These are phyloP conservation scores for Spisula subtruncata DNA, from an alignment of 2,888 invertebrate species.

Conservation along the genomic window DNA sequence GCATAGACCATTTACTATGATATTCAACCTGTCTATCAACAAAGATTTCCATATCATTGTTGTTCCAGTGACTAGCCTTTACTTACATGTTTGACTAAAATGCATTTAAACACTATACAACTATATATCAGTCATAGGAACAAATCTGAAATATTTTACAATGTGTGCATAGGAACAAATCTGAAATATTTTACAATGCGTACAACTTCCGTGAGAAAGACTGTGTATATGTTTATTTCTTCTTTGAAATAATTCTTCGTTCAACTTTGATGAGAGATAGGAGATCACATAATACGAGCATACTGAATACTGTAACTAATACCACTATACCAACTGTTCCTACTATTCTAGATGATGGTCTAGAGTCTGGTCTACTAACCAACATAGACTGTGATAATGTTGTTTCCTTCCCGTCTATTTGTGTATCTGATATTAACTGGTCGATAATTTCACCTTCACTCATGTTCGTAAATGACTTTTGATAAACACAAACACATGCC, in stretches of 20 bases:
- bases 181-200: too few relatives aligned
- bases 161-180: too few relatives aligned
- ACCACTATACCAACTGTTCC: background rate
- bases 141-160: too few relatives aligned
- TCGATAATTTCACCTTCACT: background rate
- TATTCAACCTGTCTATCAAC: too few relatives aligned
- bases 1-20: too few relatives aligned
- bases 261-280: background rate
- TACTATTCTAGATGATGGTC: background rate
- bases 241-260: background rate
- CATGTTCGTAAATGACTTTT: slow-evolving; percentile 1
- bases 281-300: background rate
- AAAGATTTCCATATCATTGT: too few relatives aligned
- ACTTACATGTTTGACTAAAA: too few relatives aligned
- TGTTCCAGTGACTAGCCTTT: too few relatives aligned
- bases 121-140: too few relatives aligned
- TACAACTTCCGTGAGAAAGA: too few relatives aligned
- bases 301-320: background rate
- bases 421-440: background rate
- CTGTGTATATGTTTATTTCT: background rate
- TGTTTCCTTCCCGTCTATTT: background rate
- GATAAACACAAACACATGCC: background rate
- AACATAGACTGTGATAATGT: background rate
- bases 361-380: background rate
- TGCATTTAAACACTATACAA: too few relatives aligned